A percentile compares a stretch with the other conserved stretches of the same genome.
Conservation (phyloP, 2,797 vertebrate genomes). For the Cynodonichthys magdalenae region DNA sequence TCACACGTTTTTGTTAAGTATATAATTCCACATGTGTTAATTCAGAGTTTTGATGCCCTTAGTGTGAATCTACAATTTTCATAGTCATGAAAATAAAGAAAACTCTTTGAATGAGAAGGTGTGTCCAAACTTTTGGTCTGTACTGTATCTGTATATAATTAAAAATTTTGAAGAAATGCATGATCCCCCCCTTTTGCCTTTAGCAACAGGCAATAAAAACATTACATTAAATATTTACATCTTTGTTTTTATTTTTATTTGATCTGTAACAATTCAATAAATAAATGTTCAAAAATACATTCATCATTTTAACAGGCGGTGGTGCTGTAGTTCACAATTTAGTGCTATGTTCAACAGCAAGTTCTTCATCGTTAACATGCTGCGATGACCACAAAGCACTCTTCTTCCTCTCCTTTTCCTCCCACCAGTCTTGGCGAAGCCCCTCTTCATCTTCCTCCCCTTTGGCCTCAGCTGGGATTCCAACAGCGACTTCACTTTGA, state of each 20-base stretch:
- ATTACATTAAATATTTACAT: background rate
- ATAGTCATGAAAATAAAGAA: too few relatives aligned
- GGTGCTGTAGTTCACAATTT: slow-evolving; percentile 50
- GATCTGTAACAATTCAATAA: background rate
- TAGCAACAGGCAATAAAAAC: too few relatives aligned
- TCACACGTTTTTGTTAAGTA: too few relatives aligned
- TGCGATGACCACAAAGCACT: background rate
- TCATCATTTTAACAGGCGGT: background rate
- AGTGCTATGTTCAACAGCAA: slow-evolving; percentile 40
- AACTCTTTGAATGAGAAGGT: too few relatives aligned
- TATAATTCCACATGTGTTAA: too few relatives aligned
- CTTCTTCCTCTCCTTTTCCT: background rate
- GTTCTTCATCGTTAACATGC: background rate
- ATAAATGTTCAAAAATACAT: background rate
- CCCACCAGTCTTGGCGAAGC: too few relatives aligned
- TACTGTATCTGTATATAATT: too few relatives aligned
- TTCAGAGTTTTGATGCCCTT: too few relatives aligned
- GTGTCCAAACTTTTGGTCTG: too few relatives aligned
- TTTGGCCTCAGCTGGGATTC: slow-evolving; percentile 16
- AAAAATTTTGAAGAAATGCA: too few relatives aligned
- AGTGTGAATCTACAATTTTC: too few relatives aligned
- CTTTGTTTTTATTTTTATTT: background rate
- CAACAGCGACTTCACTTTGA: slow-evolving; percentile 23
- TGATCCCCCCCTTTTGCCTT: too few relatives aligned
- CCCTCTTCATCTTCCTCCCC: slow-evolving; percentile 9